These are phyloP conservation scores for Pyrgilauda ruficollis DNA, from an alignment of 2,113 vertebrate species.

Conservation along the genomic window DNA sequence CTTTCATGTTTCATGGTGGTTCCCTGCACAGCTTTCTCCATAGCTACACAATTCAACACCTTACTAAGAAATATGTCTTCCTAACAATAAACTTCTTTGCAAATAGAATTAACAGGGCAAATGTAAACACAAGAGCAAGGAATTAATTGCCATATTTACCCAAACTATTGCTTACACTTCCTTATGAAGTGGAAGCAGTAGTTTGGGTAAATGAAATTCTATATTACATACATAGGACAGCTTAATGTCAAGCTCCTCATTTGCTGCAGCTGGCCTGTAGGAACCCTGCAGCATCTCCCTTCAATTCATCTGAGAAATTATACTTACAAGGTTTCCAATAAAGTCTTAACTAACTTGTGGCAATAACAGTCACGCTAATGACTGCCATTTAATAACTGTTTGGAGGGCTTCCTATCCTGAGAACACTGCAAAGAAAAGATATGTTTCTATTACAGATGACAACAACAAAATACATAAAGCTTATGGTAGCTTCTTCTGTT, in stretches of 20 bases:
- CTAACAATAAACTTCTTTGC: neutral
- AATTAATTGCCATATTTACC: neutral
- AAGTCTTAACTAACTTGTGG: neutral
- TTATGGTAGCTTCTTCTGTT: neutral
- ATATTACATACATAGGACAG: neutral
- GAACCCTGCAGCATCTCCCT: neutral
- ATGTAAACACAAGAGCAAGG: neutral
- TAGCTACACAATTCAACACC: neutral
- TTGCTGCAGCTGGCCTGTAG: neutral
- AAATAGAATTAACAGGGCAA: neutral
- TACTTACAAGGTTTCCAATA: neutral
- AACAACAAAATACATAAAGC: slow-evolving; percentile 1
- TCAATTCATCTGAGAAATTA: neutral
- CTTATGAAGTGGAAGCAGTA: neutral
- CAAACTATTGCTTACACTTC: neutral
- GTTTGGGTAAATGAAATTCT: neutral
- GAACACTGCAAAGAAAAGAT: neutral
- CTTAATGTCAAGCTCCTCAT: neutral
- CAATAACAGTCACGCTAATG: neutral
- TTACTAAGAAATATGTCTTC: neutral
- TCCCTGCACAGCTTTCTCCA: neutral
- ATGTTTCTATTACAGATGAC: neutral
- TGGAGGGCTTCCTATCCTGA: neutral
- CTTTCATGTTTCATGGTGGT: neutral
- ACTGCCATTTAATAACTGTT: neutral